Evolutionary conservation across 2,888 invertebrate genomes (phyloP).

Genomic region (Agelastica alni): DNA sequence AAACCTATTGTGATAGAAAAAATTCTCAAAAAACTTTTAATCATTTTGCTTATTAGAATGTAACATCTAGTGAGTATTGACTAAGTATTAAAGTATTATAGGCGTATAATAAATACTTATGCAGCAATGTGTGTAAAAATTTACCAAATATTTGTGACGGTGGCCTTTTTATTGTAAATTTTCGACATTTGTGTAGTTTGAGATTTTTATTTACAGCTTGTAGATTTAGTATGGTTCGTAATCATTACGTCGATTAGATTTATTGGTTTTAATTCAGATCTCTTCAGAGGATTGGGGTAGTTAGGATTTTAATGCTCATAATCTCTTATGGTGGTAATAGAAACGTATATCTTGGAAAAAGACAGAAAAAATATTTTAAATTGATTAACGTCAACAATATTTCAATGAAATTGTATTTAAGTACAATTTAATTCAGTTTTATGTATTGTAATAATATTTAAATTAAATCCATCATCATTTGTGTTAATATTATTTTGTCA

Average conservation of each 20-base stretch:
- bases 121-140: conserved; percentile 27
- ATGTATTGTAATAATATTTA: too few species aligned
- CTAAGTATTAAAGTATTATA: conserved; percentile 4
- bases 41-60: conserved; percentile 1
- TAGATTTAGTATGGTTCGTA: too few species aligned
- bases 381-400: neutral
- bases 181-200: conserved; percentile 16
- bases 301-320: too few species aligned
- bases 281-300: too few species aligned
- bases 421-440: too few species aligned
- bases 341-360: neutral
- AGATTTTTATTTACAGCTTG: conserved; percentile 29
- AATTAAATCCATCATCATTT: too few species aligned
- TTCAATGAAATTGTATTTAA: too few species aligned
- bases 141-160: conserved; percentile 38
- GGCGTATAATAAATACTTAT: neutral
- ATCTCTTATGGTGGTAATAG: too few species aligned
- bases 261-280: too few species aligned
- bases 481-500: too few species aligned
- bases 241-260: too few species aligned
- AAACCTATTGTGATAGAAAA: conserved; percentile 4
- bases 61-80: neutral
- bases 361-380: neutral
- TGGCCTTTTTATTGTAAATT: conserved; percentile 41
- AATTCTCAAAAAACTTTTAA: conserved; percentile 1